phyloP scores from a whole-genome alignment of 2,113 vertebrate species.

The Hepsetus odoe region DNA sequence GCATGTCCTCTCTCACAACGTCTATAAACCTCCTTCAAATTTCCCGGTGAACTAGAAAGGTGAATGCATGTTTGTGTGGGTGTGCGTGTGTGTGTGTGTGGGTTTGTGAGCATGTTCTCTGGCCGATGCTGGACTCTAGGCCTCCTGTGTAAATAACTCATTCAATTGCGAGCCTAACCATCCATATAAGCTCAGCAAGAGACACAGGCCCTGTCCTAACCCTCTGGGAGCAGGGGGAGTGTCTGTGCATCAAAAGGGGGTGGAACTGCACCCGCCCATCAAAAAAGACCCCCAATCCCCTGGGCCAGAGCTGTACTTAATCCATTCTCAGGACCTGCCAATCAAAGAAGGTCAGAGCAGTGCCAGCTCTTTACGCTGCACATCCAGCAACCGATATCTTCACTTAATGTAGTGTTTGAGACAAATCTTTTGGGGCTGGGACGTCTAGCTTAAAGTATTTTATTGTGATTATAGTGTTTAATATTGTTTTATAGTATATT shows the following conservation, averaged over 20 bases:
- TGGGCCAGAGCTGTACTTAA: conserved; percentile 1
- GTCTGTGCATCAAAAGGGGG: conserved; percentile 37
- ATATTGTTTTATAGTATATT: too few relatives aligned
- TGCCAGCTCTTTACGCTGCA: not conserved
- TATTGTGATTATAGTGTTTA: too few relatives aligned
- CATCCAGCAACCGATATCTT: too few relatives aligned
- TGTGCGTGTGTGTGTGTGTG: too few relatives aligned
- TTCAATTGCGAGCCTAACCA: not conserved
- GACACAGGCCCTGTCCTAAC: not conserved
- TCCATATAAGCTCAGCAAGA: not conserved
- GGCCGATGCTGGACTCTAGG: not conserved
- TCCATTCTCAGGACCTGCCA: conserved; percentile 34
- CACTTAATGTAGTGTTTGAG: too few relatives aligned
- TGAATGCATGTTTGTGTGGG: too few relatives aligned
- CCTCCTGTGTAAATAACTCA: not conserved
- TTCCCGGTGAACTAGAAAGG: too few relatives aligned
- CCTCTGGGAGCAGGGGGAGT: conserved; percentile 31
- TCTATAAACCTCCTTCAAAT: too few relatives aligned
- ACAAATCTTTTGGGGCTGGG: too few relatives aligned
- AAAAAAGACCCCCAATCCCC: conserved; percentile 27
- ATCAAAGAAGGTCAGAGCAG: not conserved
- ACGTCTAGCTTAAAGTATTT: too few relatives aligned
- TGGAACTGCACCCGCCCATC: conserved; percentile 18
- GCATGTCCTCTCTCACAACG: too few relatives aligned
- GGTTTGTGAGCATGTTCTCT: too few relatives aligned